phyloP scores from a whole-genome alignment of 1,140 invertebrate species.

The Coptotermes formosanus region DNA sequence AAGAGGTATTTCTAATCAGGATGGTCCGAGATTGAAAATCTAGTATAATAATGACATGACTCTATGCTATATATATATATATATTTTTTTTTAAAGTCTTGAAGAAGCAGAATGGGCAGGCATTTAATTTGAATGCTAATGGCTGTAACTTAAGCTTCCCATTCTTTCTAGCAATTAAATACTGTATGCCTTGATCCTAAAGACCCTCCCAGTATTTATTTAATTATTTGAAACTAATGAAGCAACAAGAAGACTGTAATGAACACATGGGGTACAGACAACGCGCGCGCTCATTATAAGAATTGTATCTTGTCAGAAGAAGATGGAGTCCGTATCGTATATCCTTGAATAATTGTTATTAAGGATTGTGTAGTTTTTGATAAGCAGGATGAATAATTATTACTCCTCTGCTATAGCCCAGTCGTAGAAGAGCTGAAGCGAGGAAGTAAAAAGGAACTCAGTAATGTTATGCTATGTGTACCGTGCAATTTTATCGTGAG shows the following conservation, averaged over 20 bases:
- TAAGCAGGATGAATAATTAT: neutral
- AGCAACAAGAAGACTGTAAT: neutral
- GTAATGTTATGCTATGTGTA: too few species aligned
- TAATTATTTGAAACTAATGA: constrained; percentile 20
- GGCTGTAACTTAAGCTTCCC: constrained; percentile 7
- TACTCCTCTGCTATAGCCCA: neutral
- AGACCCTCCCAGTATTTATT: constrained; percentile 12
- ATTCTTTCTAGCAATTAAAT: constrained; percentile 2
- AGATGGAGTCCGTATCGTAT: neutral
- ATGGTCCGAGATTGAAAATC: neutral
- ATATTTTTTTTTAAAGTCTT: neutral
- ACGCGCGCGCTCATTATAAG: constrained; percentile 14
- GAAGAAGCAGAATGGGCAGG: neutral
- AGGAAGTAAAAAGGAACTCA: neutral
- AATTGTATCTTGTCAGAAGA: constrained; percentile 6
- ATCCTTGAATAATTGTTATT: constrained; percentile 10
- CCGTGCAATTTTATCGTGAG: too few species aligned
- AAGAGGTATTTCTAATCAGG: neutral
- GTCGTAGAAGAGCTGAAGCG: neutral
- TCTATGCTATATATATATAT: too few species aligned
- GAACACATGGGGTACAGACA: neutral
- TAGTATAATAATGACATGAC: neutral
- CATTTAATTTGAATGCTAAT: constrained; percentile 16
- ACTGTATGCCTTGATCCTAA: neutral
- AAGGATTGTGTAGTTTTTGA: neutral